These are phyloP conservation scores for Hybos culiciformis DNA, from an alignment of 2,888 invertebrate species.

Conservation along the genomic window DNA sequence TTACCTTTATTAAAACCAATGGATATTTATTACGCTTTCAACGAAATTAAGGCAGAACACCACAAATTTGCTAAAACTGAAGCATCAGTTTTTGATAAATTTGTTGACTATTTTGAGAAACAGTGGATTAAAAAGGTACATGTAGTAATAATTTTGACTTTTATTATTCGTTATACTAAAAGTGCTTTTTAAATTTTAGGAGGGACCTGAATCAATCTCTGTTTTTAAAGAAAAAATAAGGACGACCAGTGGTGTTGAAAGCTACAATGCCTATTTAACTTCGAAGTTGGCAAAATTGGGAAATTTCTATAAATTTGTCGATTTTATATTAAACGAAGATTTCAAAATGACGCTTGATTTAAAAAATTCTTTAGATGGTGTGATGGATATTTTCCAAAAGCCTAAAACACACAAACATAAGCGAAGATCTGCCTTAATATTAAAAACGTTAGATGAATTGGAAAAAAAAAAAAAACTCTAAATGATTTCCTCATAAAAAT, in stretches of 20 bases:
- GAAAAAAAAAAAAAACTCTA: no score
- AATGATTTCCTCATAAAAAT: no score
- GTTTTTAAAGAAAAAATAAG: neutral
- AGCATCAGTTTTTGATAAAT: neutral
- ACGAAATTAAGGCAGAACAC: neutral
- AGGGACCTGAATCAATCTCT: neutral
- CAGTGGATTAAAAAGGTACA: neutral
- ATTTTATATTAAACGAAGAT: neutral
- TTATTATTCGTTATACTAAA: neutral
- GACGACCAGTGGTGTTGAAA: neutral
- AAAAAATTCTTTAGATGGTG: no score
- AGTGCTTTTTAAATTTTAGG: neutral
- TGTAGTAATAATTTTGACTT: neutral
- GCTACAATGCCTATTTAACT: neutral
- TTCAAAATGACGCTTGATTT: no score
- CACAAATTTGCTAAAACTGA: no score
- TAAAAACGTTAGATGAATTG: no score
- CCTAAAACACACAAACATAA: no score
- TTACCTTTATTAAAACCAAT: slow-evolving; percentile 6
- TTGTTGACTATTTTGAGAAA: neutral
- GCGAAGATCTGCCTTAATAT: no score
- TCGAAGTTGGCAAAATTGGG: neutral
- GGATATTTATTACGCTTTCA: slow-evolving; percentile 1
- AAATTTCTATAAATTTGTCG: neutral
- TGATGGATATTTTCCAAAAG: no score